Evolutionary conservation across 2,797 vertebrate genomes (phyloP).

Genomic region (Malurus leucopterus): DNA sequence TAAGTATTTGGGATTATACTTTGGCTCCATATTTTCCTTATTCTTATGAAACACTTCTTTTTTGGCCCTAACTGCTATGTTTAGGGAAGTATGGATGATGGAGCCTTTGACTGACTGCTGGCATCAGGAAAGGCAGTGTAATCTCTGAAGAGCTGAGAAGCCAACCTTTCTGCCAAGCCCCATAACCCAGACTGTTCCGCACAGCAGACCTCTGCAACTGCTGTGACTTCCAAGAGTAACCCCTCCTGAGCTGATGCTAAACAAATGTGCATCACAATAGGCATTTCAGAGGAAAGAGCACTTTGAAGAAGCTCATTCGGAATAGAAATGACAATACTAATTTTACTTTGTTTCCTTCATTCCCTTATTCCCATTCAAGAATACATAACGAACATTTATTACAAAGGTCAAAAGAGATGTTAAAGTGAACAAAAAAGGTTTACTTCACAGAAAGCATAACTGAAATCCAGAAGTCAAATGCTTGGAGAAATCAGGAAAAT

Average conservation of each 20-base stretch:
- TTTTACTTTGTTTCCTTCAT: not conserved
- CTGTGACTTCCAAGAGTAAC: not conserved
- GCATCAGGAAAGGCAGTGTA: not conserved
- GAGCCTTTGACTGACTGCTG: not conserved
- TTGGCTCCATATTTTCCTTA: not conserved
- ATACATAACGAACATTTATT: not conserved
- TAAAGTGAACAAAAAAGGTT: not conserved
- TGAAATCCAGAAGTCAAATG: not conserved
- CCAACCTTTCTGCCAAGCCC: not conserved
- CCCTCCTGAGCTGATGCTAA: not conserved
- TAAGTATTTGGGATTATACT: not conserved
- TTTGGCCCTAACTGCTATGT: not conserved
- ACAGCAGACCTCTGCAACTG: not conserved
- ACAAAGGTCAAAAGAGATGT: not conserved
- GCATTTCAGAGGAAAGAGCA: not conserved
- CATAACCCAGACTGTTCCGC: not conserved
- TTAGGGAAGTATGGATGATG: not conserved
- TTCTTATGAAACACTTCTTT: not conserved
- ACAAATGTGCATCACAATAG: not conserved
- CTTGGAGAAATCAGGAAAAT: not conserved
- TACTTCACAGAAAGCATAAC: not conserved
- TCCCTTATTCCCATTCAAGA: not conserved
- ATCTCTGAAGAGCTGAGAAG: not conserved
- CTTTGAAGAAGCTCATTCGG: not conserved
- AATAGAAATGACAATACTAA: not conserved